Evolutionary conservation across 2,113 vertebrate species (phyloP), one percentile per base, ranked within the genome.

Genomic region (Chionodraco myersi): DNA sequence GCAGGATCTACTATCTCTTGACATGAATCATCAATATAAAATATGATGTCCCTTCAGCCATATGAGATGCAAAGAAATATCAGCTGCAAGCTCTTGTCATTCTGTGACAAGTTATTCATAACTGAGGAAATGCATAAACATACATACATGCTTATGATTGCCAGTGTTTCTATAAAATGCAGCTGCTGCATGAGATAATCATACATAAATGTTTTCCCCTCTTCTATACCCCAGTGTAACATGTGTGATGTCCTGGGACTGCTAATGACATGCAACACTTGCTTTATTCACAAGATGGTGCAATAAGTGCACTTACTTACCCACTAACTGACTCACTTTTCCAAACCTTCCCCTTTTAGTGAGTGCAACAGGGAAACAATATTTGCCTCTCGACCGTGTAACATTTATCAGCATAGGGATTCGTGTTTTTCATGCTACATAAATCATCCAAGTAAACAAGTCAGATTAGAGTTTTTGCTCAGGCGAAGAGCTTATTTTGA

Each of bases 221-320:
- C 30, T 12, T 60, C 12, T 26, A 45, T 54, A 10, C 30, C 14
- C 26, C 49, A 61, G 14, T 53, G 53, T 11, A 59, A 67, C 26
- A 51, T 14, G 45, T 52, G 23, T 16, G 65, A 68, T 48, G 66
- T 86, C 62, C 67, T 57, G 51, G 62, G 77, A 79, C 58, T 75
- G 41, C 44, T 79, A 79, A 82, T 87, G 73, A 63, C 72, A 72
- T 93, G 93, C 85, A 94, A 82, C 88, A 80, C 87, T 90, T 72
- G 59, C 48, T 92, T 88, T 84, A 81, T 92, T 92, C 92, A 94
- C 94, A 90, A 94, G 93, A 89, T 90, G 93, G 92, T 90, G 94
- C 92, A 93, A 90, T 90, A 91, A 91, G 90, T 89, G 91, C 91
- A 92, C 66, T 67, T 74, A 89, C 81, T 84, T 77, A 60, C 13